Evolutionary conservation across 37 sponge, comb jelly and placozoan genomes (phyloP), one percentile per base, ranked within the genome.

Genomic region (Beroe ovata): DNA sequence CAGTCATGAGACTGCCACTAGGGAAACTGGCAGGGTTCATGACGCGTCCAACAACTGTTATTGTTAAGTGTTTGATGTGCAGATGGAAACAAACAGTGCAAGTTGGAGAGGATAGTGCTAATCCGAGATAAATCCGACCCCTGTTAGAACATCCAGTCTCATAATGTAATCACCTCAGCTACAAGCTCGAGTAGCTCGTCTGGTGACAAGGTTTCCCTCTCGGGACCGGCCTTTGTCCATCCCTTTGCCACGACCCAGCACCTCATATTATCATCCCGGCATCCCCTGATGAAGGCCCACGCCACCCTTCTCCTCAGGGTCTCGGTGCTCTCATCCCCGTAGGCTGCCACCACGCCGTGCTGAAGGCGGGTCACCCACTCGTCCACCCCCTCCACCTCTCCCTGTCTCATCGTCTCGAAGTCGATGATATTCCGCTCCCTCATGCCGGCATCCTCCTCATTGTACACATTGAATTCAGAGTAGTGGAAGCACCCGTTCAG

Each of bases 281-380:
- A 77, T 38, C 47, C 84, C 47, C 84, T 39, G 54, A 77, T 77
- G 54, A 77, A 77, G 47, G 47, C 84, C 84, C 84, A 77, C 23
- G 84, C 84, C 28, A 77, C 84, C 47, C 84, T 38, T 23, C 84
- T 77, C 84, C 41, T 42, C 47, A 77, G 47, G 47, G 84, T 77
- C 84, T 77, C 84, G 16, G 84, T 77, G 22, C 22, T 54, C 22
- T 77, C 54, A 20, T 42, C n/a, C 8, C 54, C 54, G 23, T 77
- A 77, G 23, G 84, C 84, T 23, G 84, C 84, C 23, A 77, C 84
- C 42, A 77, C 84, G 26, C n/a, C n/a, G 28, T 77, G 84, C 25
- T 77, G 84, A 42, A 77, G 54, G 23, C 84, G 16, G n/a, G 22
- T 40, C 23, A 77, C 28, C 28, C 35, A 40, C 54, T 77, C 84